Conservation (phyloP, 35 echinoderm and acorn worm genomes). For the Diadema setosum region DNA sequence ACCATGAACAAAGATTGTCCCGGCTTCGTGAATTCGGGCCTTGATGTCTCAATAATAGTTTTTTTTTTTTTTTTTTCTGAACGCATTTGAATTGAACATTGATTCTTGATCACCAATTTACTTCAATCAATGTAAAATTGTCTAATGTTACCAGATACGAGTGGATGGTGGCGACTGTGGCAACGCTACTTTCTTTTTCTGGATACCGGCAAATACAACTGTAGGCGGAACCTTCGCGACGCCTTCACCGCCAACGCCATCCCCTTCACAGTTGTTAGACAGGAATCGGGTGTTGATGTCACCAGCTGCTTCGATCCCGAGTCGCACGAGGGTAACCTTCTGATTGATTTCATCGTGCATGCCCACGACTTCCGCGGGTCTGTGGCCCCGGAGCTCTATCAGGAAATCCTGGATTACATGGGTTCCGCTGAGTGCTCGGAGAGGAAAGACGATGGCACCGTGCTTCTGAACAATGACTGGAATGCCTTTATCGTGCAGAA, state of each 20-base stretch:
- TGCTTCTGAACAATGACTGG: conserved; percentile 12
- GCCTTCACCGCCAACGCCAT: background rate
- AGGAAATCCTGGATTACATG: conserved; percentile 19
- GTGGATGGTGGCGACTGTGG: conserved; percentile 37
- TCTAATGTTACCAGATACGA: no score
- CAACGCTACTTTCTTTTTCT: conserved; percentile 15
- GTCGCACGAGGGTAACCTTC: conserved; percentile 20
- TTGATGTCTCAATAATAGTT: no score
- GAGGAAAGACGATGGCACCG: background rate
- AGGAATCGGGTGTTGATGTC: conserved; percentile 35
- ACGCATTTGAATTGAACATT: no score
- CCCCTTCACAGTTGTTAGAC: background rate
- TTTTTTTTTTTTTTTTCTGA: no score
- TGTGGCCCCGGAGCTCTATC: background rate
- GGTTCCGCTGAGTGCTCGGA: conserved; percentile 10
- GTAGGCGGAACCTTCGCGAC: background rate
- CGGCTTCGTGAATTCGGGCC: no score
- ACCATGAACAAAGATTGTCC: no score
- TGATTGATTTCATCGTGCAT: conserved; percentile 44
- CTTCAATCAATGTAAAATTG: no score
- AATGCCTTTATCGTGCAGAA: conserved; percentile 13
- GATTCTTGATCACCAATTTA: no score
- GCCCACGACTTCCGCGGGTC: background rate
- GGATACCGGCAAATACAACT: background rate
- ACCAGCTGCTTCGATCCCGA: conserved; percentile 39